Evolutionary conservation across 2,888 invertebrate species (phyloP).

Genomic region (Catonia carolina): DNA sequence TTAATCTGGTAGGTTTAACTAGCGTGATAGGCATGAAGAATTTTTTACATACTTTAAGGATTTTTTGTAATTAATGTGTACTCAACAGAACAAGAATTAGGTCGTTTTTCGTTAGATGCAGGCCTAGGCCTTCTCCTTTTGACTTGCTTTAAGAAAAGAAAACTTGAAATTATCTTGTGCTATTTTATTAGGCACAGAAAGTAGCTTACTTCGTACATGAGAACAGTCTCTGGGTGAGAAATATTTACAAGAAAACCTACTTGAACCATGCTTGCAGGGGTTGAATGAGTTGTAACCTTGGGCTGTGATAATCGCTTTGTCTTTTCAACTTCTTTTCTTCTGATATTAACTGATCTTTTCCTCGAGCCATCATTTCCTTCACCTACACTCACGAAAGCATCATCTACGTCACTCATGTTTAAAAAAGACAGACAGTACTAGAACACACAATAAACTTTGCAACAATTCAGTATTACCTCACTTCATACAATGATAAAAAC

Average conservation of each 20-base stretch:
- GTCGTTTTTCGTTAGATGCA: background rate
- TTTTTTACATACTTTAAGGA: slow-evolving; percentile 2
- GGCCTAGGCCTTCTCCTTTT: slow-evolving; percentile 8
- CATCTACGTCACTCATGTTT: background rate
- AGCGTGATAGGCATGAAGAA: slow-evolving; percentile 6
- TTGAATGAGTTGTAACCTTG: background rate
- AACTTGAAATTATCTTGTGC: slow-evolving; percentile 12
- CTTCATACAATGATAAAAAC: background rate
- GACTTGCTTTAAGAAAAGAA: background rate
- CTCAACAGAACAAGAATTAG: slow-evolving; percentile 2
- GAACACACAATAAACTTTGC: background rate
- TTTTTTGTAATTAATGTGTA: slow-evolving; percentile 4
- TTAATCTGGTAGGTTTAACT: background rate
- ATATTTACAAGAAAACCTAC: background rate
- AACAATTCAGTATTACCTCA: too few relatives aligned
- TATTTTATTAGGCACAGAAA: background rate
- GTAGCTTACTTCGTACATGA: background rate
- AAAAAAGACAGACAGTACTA: background rate
- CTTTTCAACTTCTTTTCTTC: background rate
- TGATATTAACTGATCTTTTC: background rate
- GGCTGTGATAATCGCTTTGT: background rate
- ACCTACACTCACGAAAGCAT: background rate
- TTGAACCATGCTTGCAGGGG: background rate
- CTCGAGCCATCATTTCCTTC: background rate
- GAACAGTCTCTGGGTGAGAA: background rate